Percentiles rank a stretch among this genome's conserved stretches.
Conservation (phyloP, 2,797 vertebrate genomes). For the Sebastes paucispinis region DNA sequence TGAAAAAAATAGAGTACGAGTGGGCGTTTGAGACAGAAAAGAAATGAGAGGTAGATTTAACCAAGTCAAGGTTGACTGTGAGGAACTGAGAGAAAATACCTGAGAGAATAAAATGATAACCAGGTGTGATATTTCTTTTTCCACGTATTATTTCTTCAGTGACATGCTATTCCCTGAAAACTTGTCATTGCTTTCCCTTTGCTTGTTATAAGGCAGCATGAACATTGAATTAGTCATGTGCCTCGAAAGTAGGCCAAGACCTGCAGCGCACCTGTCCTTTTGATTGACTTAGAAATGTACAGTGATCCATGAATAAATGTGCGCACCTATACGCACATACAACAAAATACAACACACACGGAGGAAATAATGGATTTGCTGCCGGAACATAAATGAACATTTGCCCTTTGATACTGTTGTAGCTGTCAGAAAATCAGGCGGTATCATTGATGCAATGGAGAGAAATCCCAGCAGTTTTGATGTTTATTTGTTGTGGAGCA, state of each 20-base stretch:
- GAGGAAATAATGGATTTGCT: conserved; percentile 61
- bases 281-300: conserved; percentile 52
- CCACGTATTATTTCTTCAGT: conserved; percentile 35
- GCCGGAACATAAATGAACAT: conserved; percentile 63
- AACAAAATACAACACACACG: conserved; percentile 16
- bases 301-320: conserved; percentile 47
- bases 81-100: conserved; percentile 28
- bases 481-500: conserved; percentile 64
- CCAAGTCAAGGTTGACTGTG: conserved; percentile 29
- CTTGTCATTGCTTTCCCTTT: conserved; percentile 19
- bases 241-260: conserved; percentile 36
- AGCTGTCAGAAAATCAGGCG: conserved; percentile 61
- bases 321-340: neutral
- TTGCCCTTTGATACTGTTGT: conserved; percentile 71
- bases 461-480: conserved; percentile 68
- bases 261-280: conserved; percentile 37
- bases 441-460: conserved; percentile 72
- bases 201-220: conserved; percentile 25
- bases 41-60: conserved; percentile 32
- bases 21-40: conserved; percentile 42
- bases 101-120: conserved; percentile 40
- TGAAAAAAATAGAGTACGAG: conserved; percentile 34
- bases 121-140: conserved; percentile 37
- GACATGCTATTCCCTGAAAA: conserved; percentile 37
- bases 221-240: conserved; percentile 40